Conservation (phyloP, 2,113 vertebrate genomes). For the Ictalurus furcatus region DNA sequence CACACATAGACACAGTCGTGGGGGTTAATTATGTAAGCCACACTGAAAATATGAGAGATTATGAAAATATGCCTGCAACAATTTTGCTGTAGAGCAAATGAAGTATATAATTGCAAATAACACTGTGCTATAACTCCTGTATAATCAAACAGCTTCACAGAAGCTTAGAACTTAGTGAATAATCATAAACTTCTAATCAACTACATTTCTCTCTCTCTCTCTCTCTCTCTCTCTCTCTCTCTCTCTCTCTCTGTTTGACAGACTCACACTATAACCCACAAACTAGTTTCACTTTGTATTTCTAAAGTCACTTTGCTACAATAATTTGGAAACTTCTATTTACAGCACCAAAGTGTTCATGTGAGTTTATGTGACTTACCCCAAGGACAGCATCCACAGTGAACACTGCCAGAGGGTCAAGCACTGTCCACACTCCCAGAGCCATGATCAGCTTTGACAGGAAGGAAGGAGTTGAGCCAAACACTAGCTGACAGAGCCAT, state of each 20-base stretch:
- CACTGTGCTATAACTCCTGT: constrained; percentile 1
- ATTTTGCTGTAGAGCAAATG: not conserved
- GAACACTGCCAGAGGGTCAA: constrained; percentile 93
- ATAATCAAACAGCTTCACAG: constrained; percentile 2
- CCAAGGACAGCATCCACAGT: constrained; percentile 90
- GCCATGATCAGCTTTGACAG: constrained; percentile 96
- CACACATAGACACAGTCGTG: not conserved
- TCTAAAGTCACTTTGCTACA: constrained; percentile 79
- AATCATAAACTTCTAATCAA: constrained; percentile 3
- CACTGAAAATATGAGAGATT: constrained; percentile 7
- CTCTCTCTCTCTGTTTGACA: not conserved
- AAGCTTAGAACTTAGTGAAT: not conserved
- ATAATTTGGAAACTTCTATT: constrained; percentile 81
- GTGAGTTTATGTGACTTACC: constrained; percentile 98
- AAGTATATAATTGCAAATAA: constrained; percentile 1
- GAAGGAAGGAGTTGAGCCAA: constrained; percentile 88
- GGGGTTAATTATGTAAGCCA: constrained; percentile 21
- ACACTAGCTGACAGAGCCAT: constrained; percentile 93
- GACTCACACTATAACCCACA: not conserved
- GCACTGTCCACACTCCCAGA: constrained; percentile 91
- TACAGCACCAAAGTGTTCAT: constrained; percentile 80
- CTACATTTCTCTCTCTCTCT: not conserved
- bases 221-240: not conserved
- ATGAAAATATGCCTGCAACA: constrained; percentile 10
- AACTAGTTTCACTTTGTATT: constrained; percentile 43